Evolutionary conservation across 2,888 invertebrate genomes (phyloP), one percentile per base, ranked within the genome.

Genomic region (Quadriops clusia): DNA sequence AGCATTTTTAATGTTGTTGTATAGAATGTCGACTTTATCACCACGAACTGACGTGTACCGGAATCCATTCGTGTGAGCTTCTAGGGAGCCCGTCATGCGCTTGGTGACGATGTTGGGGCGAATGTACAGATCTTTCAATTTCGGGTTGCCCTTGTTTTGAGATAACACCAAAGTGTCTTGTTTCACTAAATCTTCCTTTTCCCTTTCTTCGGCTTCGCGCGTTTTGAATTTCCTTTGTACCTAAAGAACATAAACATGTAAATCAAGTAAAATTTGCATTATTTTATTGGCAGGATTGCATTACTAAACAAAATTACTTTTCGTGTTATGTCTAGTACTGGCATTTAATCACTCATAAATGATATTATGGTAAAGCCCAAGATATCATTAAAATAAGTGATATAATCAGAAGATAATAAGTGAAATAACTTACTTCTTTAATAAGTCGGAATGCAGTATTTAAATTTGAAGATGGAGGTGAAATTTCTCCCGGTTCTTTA

Each of bases 1-100:
- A 5, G 98, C 95, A 58, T 97, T 93, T 59, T 95, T 94, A 45
- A 99, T 97, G 62, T 98, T 99, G 65, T 98, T 98, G 62, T 97
- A 98, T 30, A 98, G 65, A 48, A 98, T 97, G 53, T 98, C 98
- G 5, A 99, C 95, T 70, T 98, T 98, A 55, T 99, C 98, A 4
- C 98, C 98, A 49, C 97, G 76, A n/a, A 98, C 90, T 0, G 97
- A 97, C 0, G 95, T 97, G 56, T 97, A 99, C 18, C 95, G 73
- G 53, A 90, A 90, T 7, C 97, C 97, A 53, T 98, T 98, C 0
- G 80, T 75, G 52, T 98, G 98, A 0, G 98, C 89, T 61, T 99
- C 97, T 38, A 97, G 63, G 2, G 81, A 77, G 14, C 86, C 90
- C 12, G 87, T 87, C 79, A 95, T 94, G 55, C 95, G 72, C 58